Evolutionary conservation across 2,113 vertebrate species (phyloP), one percentile per base, ranked within the genome.

Genomic region (Sinocyclocheilus anshuiensis): DNA sequence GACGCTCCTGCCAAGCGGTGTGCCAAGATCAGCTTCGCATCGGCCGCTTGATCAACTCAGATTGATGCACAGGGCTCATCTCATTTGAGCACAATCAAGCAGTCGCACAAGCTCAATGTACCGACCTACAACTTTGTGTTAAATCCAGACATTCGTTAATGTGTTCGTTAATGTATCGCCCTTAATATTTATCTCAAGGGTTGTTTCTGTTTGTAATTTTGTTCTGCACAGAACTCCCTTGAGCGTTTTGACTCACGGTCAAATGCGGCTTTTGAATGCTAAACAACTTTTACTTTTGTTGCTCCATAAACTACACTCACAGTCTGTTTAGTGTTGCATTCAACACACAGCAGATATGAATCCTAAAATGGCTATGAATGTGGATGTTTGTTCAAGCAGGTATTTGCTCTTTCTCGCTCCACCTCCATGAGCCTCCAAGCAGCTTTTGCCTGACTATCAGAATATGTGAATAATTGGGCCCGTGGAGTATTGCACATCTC

Each of bases 391-490:
- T 80, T 80, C 15, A 53, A 33, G 24, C 63, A 82, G 39, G 16
- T 22, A 3, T 50, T 81, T 63, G 12, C 57, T 63, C 57, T 63
- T 80, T 45, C 53, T 22, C 33, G 9, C 13, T 45, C 63, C 80
- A 82, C 24, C 80, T 69, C 16, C 11, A 15, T 50, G 24, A 69
- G 9, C 63, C 42, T 22, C 24, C 50, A 26, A 16, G 45, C 18
- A 65, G 59, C 22, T 45, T 33, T n/a, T 42, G 6, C 18, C 29
- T 42, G 36, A 29, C 13, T 11, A 81, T 81, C 8, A 24, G 13
- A 18, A 18, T 42, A 16, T 11, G 39, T 69, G 42, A 33, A 29
- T 82, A 69, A 82, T 71, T 82, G 45, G 80, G 71, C 26, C 80
- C 24, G 11, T 82, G 16, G 63, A 82, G 80, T 33, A 69, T 53